Base-by-base conservation (phyloP, 2,888 invertebrate species). In the Phyllotreta cruciferae region DNA sequence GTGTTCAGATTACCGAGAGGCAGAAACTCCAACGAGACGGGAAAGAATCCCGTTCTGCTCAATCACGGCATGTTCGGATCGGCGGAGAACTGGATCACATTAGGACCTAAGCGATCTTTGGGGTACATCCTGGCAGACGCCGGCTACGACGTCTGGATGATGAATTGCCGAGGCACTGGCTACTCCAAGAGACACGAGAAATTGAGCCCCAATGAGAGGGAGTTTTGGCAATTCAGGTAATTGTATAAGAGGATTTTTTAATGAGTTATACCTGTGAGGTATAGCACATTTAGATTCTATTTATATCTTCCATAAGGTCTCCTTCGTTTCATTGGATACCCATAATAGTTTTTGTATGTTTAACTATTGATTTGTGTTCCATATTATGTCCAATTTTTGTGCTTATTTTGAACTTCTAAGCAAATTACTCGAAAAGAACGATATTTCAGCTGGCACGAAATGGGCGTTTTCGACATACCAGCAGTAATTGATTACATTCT, bases 101-200 rank as follows among this genome's bases (percentile, higher is more conserved):
- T 90, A 81, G 89, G 90, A 0, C 90, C 90, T 0, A 84, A 87
- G 36, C 85, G 84, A 66, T 87, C 86, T 49, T 82, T 93, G 10
- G 82, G 75, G 0, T 83, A 78, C 72, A 74, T 85, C 6, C 79
- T 91, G 3, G 86, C 88, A 3, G 89, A 91, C 71, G 82, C 83
- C 72, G 89, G 90, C n/a, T 91, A 86, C 72, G 91, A 91, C 68
- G 90, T 91, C 0, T 95, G 94, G 94, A 81, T 95, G 82, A 90
- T 90, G 0, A 94, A 94, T 76, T 86, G 86, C 10, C 86, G 94
- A 4, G 94, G 94, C 5, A 93, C 89, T 74, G 83, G 82, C 35
- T 91, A 89, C 76, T 87, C 88, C 0, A 83, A 85, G 10, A 81
- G 77, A 6, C 91, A 92, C 73, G 71, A 76, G 0, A 77, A 78